These are phyloP conservation scores for Dendrocincla tyrannina DNA, from an alignment of 2,797 vertebrate genomes.

Conservation along the genomic window DNA sequence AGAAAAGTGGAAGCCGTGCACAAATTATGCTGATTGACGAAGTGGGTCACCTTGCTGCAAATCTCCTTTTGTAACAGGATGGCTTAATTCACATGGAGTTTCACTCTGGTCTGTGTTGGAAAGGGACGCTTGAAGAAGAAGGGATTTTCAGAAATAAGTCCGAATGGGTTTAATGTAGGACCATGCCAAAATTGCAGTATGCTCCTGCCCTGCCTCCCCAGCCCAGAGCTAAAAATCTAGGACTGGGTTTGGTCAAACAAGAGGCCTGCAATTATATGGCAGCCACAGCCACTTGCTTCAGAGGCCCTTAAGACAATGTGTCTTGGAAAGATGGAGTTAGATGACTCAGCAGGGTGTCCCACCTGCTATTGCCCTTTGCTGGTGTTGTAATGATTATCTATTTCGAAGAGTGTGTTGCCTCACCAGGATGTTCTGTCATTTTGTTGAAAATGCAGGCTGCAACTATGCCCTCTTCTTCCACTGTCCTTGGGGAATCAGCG, in stretches of 20 bases:
- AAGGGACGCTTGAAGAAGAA: neutral
- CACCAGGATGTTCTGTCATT: neutral
- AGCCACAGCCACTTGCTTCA: neutral
- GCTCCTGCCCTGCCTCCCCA: neutral
- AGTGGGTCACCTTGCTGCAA: neutral
- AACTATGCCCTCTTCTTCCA: neutral
- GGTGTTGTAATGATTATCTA: neutral
- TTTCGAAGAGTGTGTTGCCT: neutral
- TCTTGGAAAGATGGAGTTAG: neutral
- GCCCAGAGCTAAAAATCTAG: neutral
- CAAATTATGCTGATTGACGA: neutral
- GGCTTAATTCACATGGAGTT: rapidly evolving
- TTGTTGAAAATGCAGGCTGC: neutral
- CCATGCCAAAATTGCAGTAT: rapidly evolving
- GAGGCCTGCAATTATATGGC: neutral
- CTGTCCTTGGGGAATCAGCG: neutral
- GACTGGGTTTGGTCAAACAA: neutral
- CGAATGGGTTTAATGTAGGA: neutral
- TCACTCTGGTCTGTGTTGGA: neutral
- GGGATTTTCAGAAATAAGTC: neutral
- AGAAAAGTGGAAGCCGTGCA: neutral
- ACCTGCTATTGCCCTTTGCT: neutral
- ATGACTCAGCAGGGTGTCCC: neutral
- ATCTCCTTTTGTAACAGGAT: neutral
- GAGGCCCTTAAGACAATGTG: neutral